These are phyloP conservation scores for Mesitornis unicolor DNA, from an alignment of 2,113 vertebrate species.

Conservation along the genomic window DNA sequence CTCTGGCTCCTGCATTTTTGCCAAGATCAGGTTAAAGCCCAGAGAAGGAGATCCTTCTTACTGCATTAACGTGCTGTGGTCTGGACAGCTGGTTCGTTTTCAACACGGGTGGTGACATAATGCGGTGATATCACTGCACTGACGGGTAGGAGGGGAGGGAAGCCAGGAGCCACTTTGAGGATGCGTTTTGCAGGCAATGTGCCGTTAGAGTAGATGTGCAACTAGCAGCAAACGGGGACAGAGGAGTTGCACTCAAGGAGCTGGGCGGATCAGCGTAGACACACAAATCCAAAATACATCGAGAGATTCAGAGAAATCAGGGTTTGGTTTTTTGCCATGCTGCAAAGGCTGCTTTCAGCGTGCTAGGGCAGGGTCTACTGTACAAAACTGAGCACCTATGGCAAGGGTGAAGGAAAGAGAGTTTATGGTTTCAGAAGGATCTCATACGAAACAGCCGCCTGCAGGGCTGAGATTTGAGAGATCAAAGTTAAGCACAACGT, in stretches of 20 bases:
- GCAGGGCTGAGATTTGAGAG: not conserved
- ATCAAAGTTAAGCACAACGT: not conserved
- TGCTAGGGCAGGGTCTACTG: not conserved
- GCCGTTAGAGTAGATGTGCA: not conserved
- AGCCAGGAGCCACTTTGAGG: not conserved
- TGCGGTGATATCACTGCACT: not conserved
- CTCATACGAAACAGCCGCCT: not conserved
- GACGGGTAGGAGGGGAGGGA: not conserved
- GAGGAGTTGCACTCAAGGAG: not conserved
- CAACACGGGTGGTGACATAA: not conserved
- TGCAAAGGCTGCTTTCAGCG: not conserved
- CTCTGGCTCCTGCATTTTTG: not conserved
- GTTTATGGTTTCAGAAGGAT: not conserved
- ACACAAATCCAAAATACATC: not conserved
- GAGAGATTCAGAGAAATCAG: not conserved
- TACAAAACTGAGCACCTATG: not conserved
- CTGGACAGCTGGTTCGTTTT: not conserved
- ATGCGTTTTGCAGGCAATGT: not conserved
- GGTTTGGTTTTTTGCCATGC: not conserved
- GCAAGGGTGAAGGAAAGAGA: not conserved
- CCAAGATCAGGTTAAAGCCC: not conserved
- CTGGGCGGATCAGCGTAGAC: not conserved
- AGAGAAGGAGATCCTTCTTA: not conserved
- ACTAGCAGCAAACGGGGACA: not conserved
- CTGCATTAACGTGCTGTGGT: not conserved